phyloP scores from a whole-genome alignment of 2,113 vertebrate genomes.

The Alexandromys fortis region DNA sequence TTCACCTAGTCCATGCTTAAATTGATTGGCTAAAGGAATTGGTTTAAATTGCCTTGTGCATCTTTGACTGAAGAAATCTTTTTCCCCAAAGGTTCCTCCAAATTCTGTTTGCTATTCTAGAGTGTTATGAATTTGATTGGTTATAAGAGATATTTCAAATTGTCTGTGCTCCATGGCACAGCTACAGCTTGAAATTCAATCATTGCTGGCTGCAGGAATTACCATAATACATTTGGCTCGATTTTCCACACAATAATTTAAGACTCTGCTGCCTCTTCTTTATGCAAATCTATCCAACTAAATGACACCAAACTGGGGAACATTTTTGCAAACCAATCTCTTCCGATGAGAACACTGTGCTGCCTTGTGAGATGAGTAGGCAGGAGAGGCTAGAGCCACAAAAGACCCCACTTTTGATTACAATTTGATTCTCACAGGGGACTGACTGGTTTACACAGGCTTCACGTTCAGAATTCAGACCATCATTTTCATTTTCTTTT shows the following conservation, averaged over 20 bases:
- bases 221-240: slow-evolving; percentile 61
- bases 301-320: slow-evolving; percentile 37
- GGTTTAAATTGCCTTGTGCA: slow-evolving; percentile 25
- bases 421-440: slow-evolving; percentile 34
- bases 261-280: not conserved
- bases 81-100: not conserved
- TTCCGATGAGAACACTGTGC: slow-evolving; percentile 31
- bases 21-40: slow-evolving; percentile 42
- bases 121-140: slow-evolving; percentile 60
- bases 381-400: not conserved
- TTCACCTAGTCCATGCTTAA: slow-evolving; percentile 46
- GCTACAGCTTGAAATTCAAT: slow-evolving; percentile 62
- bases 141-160: slow-evolving; percentile 60
- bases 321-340: not conserved
- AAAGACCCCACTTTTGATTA: slow-evolving; percentile 25
- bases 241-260: slow-evolving; percentile 67
- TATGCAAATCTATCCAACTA: slow-evolving; percentile 55
- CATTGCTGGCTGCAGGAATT: slow-evolving; percentile 57
- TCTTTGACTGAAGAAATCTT: slow-evolving; percentile 40
- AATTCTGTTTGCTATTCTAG: slow-evolving; percentile 60
- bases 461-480: slow-evolving; percentile 42
- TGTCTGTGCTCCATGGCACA: slow-evolving; percentile 42
- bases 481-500: slow-evolving; percentile 52
- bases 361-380: not conserved
- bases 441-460: not conserved